phyloP scores from a whole-genome alignment of 2,113 vertebrate genomes.

The Melospiza georgiana region DNA sequence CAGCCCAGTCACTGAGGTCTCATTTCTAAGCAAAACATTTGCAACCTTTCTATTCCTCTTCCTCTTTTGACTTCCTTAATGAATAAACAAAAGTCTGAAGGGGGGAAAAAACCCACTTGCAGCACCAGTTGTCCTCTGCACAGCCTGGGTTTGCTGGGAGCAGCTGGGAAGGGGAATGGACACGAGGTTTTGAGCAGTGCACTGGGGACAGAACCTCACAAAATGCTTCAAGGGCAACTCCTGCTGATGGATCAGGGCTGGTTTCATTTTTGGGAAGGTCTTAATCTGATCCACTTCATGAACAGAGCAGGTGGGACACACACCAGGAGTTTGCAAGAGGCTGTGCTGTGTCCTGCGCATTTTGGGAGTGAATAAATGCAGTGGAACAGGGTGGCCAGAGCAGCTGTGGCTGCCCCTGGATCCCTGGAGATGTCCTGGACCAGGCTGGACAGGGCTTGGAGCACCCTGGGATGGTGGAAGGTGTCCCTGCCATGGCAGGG shows the following conservation, averaged over 20 bases:
- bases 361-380: background rate
- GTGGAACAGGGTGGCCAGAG: background rate
- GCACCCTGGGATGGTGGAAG: background rate
- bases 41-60: conserved; percentile 32
- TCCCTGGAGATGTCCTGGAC: background rate
- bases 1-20: background rate
- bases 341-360: background rate
- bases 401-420: background rate
- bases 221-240: background rate
- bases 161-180: background rate
- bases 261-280: accelerated
- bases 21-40: background rate
- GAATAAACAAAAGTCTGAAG: background rate
- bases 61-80: conserved; percentile 40
- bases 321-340: background rate
- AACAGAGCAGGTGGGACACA: background rate
- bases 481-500: background rate
- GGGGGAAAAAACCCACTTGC: accelerated
- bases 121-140: accelerated
- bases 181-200: accelerated
- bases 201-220: background rate
- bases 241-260: background rate
- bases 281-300: accelerated
- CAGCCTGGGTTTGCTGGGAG: background rate
- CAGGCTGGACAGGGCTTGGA: accelerated